phyloP scores from a whole-genome alignment of 2,888 invertebrate genomes.

The Gnatocerus cornutus region DNA sequence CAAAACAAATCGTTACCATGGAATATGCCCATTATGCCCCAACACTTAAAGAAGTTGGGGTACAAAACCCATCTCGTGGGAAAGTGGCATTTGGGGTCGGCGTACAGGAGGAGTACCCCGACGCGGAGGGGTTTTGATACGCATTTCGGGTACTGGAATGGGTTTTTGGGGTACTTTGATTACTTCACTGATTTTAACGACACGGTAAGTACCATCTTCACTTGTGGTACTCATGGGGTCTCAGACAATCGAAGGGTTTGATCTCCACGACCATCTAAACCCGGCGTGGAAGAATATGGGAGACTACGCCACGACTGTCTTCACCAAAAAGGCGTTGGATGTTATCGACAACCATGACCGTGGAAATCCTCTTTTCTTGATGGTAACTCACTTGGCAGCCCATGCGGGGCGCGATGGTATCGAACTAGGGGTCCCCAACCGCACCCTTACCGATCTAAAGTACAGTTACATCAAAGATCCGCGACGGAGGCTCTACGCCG shows the following conservation, averaged over 20 bases:
- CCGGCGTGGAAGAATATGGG: slow-evolving; percentile 72
- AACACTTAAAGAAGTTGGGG: slow-evolving; percentile 78
- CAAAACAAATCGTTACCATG: slow-evolving; percentile 82
- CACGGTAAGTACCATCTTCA: slow-evolving; percentile 27
- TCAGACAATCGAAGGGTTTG: slow-evolving; percentile 70
- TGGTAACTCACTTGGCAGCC: slow-evolving; percentile 84
- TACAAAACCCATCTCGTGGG: slow-evolving; percentile 86
- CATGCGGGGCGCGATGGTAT: slow-evolving; percentile 72
- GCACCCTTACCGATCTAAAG: slow-evolving; percentile 74
- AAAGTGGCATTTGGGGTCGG: slow-evolving; percentile 91
- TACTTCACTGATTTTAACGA: slow-evolving; percentile 47
- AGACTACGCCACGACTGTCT: slow-evolving; percentile 81
- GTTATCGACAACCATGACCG: slow-evolving; percentile 76
- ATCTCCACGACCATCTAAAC: slow-evolving; percentile 68
- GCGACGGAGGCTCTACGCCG: slow-evolving; percentile 80
- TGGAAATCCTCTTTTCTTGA: slow-evolving; percentile 81
- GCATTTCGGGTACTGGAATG: slow-evolving; percentile 90
- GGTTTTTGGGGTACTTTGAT: slow-evolving; percentile 85
- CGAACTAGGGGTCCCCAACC: slow-evolving; percentile 80
- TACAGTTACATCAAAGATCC: slow-evolving; percentile 80
- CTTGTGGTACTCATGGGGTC: too few species aligned
- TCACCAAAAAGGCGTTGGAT: slow-evolving; percentile 78
- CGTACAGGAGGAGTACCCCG: slow-evolving; percentile 79
- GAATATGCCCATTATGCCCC: slow-evolving; percentile 72
- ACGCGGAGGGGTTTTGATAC: slow-evolving; percentile 83